Percentiles rank a stretch among this genome's conserved stretches.
phyloP scores from a whole-genome alignment of 2,113 vertebrate species.

The Phycodurus eques region DNA sequence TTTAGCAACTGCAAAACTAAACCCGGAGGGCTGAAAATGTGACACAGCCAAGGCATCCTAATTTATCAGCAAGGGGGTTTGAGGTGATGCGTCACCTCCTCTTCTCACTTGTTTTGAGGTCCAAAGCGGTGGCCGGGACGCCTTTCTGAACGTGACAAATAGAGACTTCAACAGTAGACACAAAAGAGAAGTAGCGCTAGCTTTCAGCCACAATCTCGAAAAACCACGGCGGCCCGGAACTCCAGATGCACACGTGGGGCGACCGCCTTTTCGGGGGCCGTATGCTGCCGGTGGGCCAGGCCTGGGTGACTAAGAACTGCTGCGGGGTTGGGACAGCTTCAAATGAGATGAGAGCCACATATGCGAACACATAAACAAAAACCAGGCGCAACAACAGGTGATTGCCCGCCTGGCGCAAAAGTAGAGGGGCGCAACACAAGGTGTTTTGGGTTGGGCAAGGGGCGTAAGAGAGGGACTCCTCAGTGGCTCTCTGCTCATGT shows the following conservation, averaged over 20 bases:
- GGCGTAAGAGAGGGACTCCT: conserved; percentile 44
- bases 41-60: conserved; percentile 30
- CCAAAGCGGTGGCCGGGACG: conserved; percentile 24
- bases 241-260: conserved; percentile 33
- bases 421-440: conserved; percentile 18
- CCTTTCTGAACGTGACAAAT: conserved; percentile 33
- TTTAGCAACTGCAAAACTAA: conserved; percentile 50
- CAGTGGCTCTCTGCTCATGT: conserved; percentile 68
- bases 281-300: conserved; percentile 20
- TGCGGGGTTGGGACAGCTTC: conserved; percentile 54
- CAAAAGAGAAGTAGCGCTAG: conserved; percentile 39
- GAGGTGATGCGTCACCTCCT: neutral
- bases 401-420: conserved; percentile 25
- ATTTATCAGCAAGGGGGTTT: conserved; percentile 11
- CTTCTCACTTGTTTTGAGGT: conserved; percentile 20
- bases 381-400: conserved; percentile 4
- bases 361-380: conserved; percentile 29
- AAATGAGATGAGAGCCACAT: conserved; percentile 57
- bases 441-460: conserved; percentile 49
- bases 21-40: conserved; percentile 21
- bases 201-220: conserved; percentile 47
- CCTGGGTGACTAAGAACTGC: conserved; percentile 20
- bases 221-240: conserved; percentile 49
- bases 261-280: conserved; percentile 31
- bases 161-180: conserved; percentile 39